A percentile compares a stretch with the other conserved stretches of the same genome.
These are phyloP conservation scores for Tachina grossa DNA, from an alignment of 2,888 invertebrate species.

Conservation along the genomic window DNA sequence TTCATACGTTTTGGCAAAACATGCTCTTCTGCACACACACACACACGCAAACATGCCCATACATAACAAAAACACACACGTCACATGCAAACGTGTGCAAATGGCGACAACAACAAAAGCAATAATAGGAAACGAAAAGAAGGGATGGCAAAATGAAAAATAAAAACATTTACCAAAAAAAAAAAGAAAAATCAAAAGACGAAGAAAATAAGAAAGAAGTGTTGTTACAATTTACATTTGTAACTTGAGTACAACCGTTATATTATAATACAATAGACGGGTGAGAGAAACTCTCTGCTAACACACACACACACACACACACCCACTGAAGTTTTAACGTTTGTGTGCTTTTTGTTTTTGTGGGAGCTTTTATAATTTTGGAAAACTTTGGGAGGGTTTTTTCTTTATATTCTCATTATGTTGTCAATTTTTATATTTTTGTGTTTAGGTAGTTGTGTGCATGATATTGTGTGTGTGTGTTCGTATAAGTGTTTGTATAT, in stretches of 20 bases:
- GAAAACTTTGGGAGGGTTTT: conserved; percentile 27
- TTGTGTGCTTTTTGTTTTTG: conserved; percentile 20
- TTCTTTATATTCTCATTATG: neutral
- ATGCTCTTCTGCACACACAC: neutral
- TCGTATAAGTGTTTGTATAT: neutral
- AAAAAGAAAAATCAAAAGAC: conserved; percentile 22
- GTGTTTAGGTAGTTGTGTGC: neutral
- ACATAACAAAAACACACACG: neutral
- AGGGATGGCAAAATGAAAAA: conserved; percentile 34
- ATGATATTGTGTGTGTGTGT: neutral
- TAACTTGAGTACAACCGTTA: conserved; percentile 36
- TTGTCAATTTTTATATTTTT: conserved; percentile 51
- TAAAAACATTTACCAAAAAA: conserved; percentile 15
- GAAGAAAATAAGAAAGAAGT: conserved; percentile 17
- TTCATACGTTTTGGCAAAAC: conserved; percentile 5
- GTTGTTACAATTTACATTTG: conserved; percentile 48
- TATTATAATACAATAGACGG: conserved; percentile 44
- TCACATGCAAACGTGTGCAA: neutral
- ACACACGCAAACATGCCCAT: neutral
- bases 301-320: too few species aligned
- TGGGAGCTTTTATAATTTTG: conserved; percentile 40
- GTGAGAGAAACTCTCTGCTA: conserved; percentile 44
- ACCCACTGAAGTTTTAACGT: neutral
- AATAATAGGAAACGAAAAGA: conserved; percentile 24
- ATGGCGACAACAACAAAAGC: conserved; percentile 27